phyloP scores from a whole-genome alignment of 2,888 invertebrate genomes.

The Harpalus rubripes region DNA sequence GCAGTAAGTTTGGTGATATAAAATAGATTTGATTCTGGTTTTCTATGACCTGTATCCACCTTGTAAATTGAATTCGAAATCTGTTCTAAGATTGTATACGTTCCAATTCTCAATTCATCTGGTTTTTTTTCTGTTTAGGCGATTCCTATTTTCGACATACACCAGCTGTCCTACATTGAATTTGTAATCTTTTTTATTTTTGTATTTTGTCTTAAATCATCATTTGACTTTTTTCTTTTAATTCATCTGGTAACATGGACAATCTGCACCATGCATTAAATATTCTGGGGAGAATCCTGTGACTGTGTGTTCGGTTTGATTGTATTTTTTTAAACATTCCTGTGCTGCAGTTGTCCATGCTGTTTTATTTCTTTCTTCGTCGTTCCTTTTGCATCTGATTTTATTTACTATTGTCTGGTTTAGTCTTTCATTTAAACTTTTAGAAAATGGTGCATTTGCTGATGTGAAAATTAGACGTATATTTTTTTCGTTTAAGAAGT shows the following conservation, averaged over 20 bases:
- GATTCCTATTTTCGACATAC: constrained; percentile 69
- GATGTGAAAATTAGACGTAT: constrained; percentile 49
- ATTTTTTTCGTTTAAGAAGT: constrained; percentile 35
- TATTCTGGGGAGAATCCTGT: constrained; percentile 69
- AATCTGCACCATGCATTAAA: constrained; percentile 68
- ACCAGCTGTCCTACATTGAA: constrained; percentile 69
- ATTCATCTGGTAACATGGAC: constrained; percentile 67
- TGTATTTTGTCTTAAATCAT: constrained; percentile 55
- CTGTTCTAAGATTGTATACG: constrained; percentile 65
- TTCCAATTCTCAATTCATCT: constrained; percentile 68
- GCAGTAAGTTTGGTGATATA: constrained; percentile 57
- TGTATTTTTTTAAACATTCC: constrained; percentile 71
- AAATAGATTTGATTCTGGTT: constrained; percentile 57
- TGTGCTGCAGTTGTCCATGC: constrained; percentile 69
- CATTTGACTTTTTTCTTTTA: constrained; percentile 58
- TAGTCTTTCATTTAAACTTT: constrained; percentile 71
- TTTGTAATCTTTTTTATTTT: constrained; percentile 67
- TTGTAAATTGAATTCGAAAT: constrained; percentile 62
- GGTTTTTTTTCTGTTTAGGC: constrained; percentile 68
- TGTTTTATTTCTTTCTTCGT: constrained; percentile 61
- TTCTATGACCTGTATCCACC: constrained; percentile 59
- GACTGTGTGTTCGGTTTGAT: constrained; percentile 71
- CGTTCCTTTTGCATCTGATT: constrained; percentile 69
- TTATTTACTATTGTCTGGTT: constrained; percentile 68
- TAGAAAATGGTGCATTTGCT: constrained; percentile 70